Conservation (phyloP, 2,797 vertebrate species). For the Balearica regulorum region DNA sequence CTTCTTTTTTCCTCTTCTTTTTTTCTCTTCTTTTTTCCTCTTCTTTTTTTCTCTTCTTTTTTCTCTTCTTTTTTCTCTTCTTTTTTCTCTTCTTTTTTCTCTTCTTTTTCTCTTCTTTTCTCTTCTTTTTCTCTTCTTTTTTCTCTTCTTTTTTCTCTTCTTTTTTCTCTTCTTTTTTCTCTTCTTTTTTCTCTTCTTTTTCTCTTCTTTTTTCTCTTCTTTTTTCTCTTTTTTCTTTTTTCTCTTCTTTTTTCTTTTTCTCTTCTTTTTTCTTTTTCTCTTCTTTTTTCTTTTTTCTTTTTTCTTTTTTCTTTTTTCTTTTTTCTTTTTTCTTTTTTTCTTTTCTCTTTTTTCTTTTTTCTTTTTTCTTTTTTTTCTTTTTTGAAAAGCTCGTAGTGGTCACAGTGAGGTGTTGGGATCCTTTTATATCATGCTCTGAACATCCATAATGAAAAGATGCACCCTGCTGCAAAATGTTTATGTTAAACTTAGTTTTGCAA, state of each 20-base stretch:
- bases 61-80: background rate
- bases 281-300: background rate
- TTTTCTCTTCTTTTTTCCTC: rapidly evolving
- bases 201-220: too few species aligned
- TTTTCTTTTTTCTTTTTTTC: background rate
- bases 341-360: background rate
- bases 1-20: background rate
- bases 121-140: background rate
- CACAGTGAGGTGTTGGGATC: rapidly evolving
- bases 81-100: background rate
- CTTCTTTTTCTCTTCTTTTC: background rate
- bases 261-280: background rate
- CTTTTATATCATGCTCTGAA: background rate
- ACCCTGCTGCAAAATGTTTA: background rate
- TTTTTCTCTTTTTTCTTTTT: background rate
- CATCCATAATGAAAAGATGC: background rate
- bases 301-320: background rate
- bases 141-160: background rate
- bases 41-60: background rate
- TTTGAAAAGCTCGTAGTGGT: background rate
- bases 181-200: too few species aligned
- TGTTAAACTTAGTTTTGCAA: background rate
- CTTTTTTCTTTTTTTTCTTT: background rate
- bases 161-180: background rate
- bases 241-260: background rate